Base-by-base conservation (phyloP, 2,797 vertebrate genomes). In the Oreochromis mossambicus region DNA sequence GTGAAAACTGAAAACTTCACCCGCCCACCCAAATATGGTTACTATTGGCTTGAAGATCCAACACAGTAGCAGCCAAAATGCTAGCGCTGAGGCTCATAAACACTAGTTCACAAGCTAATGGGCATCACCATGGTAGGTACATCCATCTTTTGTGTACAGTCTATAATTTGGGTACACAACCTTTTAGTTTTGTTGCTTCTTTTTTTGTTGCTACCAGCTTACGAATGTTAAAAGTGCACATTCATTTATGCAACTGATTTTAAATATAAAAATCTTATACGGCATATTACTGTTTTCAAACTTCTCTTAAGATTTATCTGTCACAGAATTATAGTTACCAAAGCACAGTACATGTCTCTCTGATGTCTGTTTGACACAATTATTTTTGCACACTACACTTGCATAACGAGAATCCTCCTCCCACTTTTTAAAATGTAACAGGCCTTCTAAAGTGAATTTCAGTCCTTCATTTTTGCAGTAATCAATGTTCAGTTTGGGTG, bases 391-490 rank as follows among this genome's bases (percentile, higher is more conserved):
- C 38, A 61, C 56, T 80, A 43, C 38, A 75, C 76, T 80, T 58
- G 26, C 17, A 26, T 58, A 10, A 58, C 3, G 0, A 32, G 14
- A 58, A 32, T 48, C 24, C 17, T 73, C 24, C 43, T 48, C 41
- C 66, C 87, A 91, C 82, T 83, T 93, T 88, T 94, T 89, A 93
- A 70, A 90, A 91, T 81, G 83, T 94, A 89, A 93, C 90, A 93
- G 82, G 90, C 89, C 80, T 82, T 86, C 80, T 91, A 80, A 86
- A 93, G 82, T 29, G 78, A 94, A 94, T 89, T 89, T 87, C 87
- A 86, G 86, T 79, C 76, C 50, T 80, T 75, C 7, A 36, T 83
- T 89, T 87, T 87, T 91, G 86, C 80, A 84, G 15, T 93, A 87
- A 94, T 95, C 81, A 86, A 88, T 95, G 95, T 94, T 94, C 89